A percentile compares a stretch with the other conserved stretches of the same genome.
These are phyloP conservation scores for Semotilus atromaculatus DNA, from an alignment of 2,797 vertebrate species.

Conservation along the genomic window DNA sequence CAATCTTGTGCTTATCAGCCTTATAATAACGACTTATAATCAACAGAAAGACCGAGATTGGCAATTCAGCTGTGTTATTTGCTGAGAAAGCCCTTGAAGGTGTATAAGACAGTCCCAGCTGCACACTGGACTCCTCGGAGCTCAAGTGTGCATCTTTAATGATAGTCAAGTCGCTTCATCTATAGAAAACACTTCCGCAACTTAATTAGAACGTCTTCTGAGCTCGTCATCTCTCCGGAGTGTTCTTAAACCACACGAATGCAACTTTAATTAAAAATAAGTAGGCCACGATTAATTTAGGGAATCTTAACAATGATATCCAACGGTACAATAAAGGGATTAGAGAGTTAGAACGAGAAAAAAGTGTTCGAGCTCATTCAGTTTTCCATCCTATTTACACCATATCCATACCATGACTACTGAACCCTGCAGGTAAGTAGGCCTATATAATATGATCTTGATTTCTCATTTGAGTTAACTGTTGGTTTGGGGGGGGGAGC, in stretches of 20 bases:
- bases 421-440: constrained; percentile 42
- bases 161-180: constrained; percentile 56
- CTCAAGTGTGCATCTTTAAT: constrained; percentile 39
- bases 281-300: constrained; percentile 74
- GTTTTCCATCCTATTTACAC: constrained; percentile 59
- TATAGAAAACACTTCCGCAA: constrained; percentile 64
- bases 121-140: constrained; percentile 30
- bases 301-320: constrained; percentile 64
- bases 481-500: too few relatives aligned
- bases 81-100: constrained; percentile 31
- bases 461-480: not conserved
- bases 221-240: constrained; percentile 69
- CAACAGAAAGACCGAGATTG: constrained; percentile 22
- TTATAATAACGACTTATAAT: not conserved
- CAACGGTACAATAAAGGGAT: constrained; percentile 51
- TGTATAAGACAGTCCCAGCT: constrained; percentile 42
- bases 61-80: constrained; percentile 33
- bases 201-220: constrained; percentile 70
- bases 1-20: constrained; percentile 8
- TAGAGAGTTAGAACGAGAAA: constrained; percentile 52
- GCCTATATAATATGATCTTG: constrained; percentile 15
- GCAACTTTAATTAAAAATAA: constrained; percentile 79
- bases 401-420: constrained; percentile 43
- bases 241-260: constrained; percentile 66
- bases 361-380: constrained; percentile 43